Base-by-base conservation (phyloP, 2,113 vertebrate species). In the Mustela nigripes region DNA sequence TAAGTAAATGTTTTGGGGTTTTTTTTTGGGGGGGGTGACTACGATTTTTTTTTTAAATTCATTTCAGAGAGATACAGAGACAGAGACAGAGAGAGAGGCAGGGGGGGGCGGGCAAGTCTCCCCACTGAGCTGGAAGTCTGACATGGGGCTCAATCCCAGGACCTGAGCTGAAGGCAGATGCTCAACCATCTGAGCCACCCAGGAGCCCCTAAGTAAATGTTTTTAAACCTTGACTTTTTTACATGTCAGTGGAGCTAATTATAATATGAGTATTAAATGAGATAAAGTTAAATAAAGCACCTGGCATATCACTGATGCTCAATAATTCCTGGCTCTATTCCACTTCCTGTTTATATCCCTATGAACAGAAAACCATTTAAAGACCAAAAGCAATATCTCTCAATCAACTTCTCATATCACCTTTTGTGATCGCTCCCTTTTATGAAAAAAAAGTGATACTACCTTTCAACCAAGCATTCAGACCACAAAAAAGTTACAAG, bases 331-430 rank as follows among this genome's bases (percentile, higher is more conserved):
- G 39, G 16, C 60, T 88, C 28, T 50, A 26, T 92, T 79, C 14
- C 33, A 81, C 85, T 81, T 94, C 21, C 11, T 60, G 1, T 83
- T 65, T 86, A 69, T 94, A 88, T 22, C 0, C 9, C 1, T 50
- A 58, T 48, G 39, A 95, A 83, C 11, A 94, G 18, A 92, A 84
- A 87, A 31, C 9, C 69, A 80, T 50, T 73, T 89, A 58, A 88
- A 80, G 1, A 45, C 28, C 28, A 39, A 90, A 86, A 84, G 31
- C 14, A 74, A 19, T 48, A 12, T 81, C 63, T 82, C 58, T 85
- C 71, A 62, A 63, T 42, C 69, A 91, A 69, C 6, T 45, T 71
- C 69, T 11, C 42, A 87, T 9, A 69, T 48, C 42, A 42, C 42
- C 42, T 42, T 42, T 42, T 42, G 42, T 42, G 42, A 42, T 42